Evolutionary conservation across 2,888 invertebrate species (phyloP), one percentile per base, ranked within the genome.

Genomic region (Trissolcus brochymenae): DNA sequence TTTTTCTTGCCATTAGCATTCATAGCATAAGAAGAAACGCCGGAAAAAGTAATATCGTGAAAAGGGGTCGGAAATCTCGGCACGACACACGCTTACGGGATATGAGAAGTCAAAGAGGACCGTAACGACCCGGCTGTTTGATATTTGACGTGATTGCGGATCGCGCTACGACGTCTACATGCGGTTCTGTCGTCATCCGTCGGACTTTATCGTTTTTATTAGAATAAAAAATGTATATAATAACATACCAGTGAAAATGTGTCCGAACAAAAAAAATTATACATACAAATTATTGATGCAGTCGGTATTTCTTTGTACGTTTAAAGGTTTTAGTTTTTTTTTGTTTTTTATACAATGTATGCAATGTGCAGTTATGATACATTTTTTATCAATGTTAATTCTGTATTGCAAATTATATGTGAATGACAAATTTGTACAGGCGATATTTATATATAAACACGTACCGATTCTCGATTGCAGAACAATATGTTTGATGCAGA

Each of bases 131-230:
- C 56, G 64, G 71, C 50, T 62, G 76, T 76, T 66, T 79, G 73
- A 73, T 77, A 75, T 77, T 74, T 75, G 74, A 72, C 74, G 74
- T 75, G 74, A 77, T 76, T 77, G 71, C 72, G 72, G 60, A 43
- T 43, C 21, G 57, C 61, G 60, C 62, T 65, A 76, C 76, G 73
- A 78, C 77, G 77, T 68, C 65, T 75, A 72, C 75, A 64, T 74
- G 75, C 57, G 60, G 59, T 70, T 57, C 79, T 79, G 74, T 67
- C 76, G 73, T 77, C 81, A 80, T 81, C 80, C 77, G 81, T 82
- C 76, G 78, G 56, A 78, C 79, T 84, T 82, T 83, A 84, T 84
- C 80, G 81, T 81, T 82, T 84, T 82, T 81, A 81, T 80, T 59
- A 64, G 54, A 81, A 84, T 84, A 83, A 83, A 82, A 81, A 81